Percentiles rank a stretch among this genome's conserved stretches.
Conservation (phyloP, 92 coral and sea anemone species). For the Siderastrea radians region DNA sequence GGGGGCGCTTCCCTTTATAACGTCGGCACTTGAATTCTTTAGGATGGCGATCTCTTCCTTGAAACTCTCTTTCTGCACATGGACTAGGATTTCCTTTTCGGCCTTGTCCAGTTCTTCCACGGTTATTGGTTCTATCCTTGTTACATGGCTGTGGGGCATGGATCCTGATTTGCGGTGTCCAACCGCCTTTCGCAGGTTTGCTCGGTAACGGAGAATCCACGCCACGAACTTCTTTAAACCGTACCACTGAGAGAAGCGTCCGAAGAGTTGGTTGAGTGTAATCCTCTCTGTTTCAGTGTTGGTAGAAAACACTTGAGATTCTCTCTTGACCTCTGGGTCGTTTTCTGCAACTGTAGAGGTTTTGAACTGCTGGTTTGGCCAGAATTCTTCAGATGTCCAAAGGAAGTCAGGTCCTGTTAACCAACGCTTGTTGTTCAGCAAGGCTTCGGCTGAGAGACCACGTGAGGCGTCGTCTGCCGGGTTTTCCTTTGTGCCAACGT, state of each 20-base stretch:
- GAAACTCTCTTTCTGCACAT: constrained; percentile 26
- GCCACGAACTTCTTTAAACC: constrained; percentile 29
- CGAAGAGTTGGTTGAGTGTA: not conserved
- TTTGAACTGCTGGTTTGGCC: not conserved
- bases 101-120: constrained; percentile 30
- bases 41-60: constrained; percentile 51
- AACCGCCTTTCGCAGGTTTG: constrained; percentile 11
- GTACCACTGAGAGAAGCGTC: constrained; percentile 32
- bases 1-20: too few relatives aligned
- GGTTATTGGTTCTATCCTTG: constrained; percentile 10
- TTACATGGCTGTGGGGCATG: not conserved
- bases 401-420: constrained; percentile 41
- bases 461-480: constrained; percentile 57
- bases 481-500: constrained; percentile 22
- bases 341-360: too few relatives aligned
- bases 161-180: not conserved
- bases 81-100: constrained; percentile 31
- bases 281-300: not conserved
- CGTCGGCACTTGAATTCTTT: not conserved
- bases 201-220: constrained; percentile 43
- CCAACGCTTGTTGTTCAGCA: constrained; percentile 25
- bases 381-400: not conserved
- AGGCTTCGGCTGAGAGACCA: constrained; percentile 23
- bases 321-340: too few relatives aligned
- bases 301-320: too few relatives aligned